Evolutionary conservation across 2,888 invertebrate genomes (phyloP).

Genomic region (Sesia apiformis): DNA sequence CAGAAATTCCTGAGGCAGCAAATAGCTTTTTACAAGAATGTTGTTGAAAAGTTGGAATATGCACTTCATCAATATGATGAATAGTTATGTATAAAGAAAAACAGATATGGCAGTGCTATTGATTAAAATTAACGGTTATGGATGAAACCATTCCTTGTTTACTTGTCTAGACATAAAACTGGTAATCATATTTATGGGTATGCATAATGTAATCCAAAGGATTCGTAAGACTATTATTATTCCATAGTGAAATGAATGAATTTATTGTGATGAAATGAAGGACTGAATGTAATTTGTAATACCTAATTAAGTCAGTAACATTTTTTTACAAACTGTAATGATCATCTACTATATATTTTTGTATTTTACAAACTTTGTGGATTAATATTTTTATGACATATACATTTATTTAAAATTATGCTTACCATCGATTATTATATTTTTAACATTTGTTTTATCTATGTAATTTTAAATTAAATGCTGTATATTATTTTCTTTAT

Average conservation of each 20-base stretch:
- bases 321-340: conserved; percentile 16
- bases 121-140: not conserved
- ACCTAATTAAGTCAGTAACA: conserved; percentile 10
- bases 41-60: conserved; percentile 81
- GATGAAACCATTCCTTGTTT: not conserved
- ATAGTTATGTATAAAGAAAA: conserved; percentile 19
- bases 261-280: conserved; percentile 54
- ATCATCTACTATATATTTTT: conserved; percentile 26
- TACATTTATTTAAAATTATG: too few species aligned
- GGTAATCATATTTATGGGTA: conserved; percentile 4
- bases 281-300: conserved; percentile 46
- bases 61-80: conserved; percentile 69
- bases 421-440: conserved; percentile 34
- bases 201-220: conserved; percentile 39
- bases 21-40: conserved; percentile 92
- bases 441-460: conserved; percentile 22
- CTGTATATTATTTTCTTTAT: conserved; percentile 7
- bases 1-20: conserved; percentile 90
- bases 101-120: not conserved
- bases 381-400: conserved; percentile 36
- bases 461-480: conserved; percentile 10
- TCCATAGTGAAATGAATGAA: conserved; percentile 31
- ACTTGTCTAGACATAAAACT: not conserved
- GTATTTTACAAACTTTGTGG: conserved; percentile 33
- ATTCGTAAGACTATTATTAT: conserved; percentile 23